Conservation (phyloP, 2,888 invertebrate species). For the Eupithecia abbreviata region DNA sequence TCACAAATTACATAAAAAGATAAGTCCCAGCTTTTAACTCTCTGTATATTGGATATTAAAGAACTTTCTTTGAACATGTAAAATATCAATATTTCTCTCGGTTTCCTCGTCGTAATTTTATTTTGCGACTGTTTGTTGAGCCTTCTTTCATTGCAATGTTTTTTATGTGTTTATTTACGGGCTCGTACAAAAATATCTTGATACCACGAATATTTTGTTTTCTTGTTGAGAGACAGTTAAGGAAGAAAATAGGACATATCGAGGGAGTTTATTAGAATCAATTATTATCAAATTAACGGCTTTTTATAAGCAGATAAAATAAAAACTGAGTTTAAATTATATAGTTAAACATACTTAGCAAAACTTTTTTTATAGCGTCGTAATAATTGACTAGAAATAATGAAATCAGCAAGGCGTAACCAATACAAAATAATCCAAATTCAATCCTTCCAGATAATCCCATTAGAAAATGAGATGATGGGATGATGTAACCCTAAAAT, state of each 20-base stretch:
- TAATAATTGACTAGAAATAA: neutral
- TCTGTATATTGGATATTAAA: conserved; percentile 44
- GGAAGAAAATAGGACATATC: neutral
- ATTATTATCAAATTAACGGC: neutral
- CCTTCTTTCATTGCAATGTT: conserved; percentile 21
- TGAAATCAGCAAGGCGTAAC: neutral
- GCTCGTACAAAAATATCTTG: conserved; percentile 6
- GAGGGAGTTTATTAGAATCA: neutral
- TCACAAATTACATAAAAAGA: conserved; percentile 43
- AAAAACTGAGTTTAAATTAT: neutral
- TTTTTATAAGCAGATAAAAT: neutral
- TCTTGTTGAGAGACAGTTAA: neutral
- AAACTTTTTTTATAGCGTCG: neutral
- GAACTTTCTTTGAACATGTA: conserved; percentile 35
- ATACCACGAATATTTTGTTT: conserved; percentile 4
- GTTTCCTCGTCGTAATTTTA: conserved; percentile 25
- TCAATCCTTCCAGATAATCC: conserved; percentile 24
- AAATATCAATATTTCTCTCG: conserved; percentile 29
- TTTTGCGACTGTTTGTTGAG: conserved; percentile 27
- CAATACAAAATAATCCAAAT: conserved; percentile 1
- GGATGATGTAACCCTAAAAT: conserved; percentile 43
- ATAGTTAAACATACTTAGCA: neutral
- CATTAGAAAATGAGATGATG: conserved; percentile 34
- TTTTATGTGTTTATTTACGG: conserved; percentile 17
- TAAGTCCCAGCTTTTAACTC: conserved; percentile 46